These are phyloP conservation scores for Donacobius atricapilla DNA, from an alignment of 2,113 vertebrate species.

Conservation along the genomic window DNA sequence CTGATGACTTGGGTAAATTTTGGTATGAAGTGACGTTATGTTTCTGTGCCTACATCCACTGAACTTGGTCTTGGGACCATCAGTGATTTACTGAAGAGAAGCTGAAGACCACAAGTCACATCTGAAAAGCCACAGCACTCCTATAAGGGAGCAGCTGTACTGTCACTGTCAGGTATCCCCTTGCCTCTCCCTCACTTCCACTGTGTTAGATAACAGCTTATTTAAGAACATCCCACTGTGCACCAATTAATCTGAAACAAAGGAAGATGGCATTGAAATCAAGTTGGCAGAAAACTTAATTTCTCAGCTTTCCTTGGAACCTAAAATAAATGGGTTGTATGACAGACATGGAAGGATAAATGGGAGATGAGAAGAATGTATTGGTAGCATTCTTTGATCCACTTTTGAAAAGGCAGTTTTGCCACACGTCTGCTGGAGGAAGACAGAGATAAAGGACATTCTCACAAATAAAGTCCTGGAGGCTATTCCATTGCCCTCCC, in stretches of 20 bases:
- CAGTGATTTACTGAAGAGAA: neutral
- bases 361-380: neutral
- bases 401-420: conserved; percentile 19
- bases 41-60: neutral
- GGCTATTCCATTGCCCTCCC: conserved; percentile 6
- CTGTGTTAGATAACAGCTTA: neutral
- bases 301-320: neutral
- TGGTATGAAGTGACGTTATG: neutral
- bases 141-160: neutral
- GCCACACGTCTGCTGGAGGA: neutral
- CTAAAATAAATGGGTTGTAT: neutral
- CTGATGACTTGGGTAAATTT: neutral
- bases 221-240: neutral
- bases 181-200: neutral
- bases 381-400: neutral
- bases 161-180: neutral
- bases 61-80: neutral
- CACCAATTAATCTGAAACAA: neutral
- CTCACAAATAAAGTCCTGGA: conserved; percentile 24
- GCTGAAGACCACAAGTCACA: neutral
- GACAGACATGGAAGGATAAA: neutral
- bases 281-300: conserved; percentile 3
- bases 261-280: neutral
- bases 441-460: neutral
- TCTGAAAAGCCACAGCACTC: neutral